Base-by-base conservation (phyloP, 53 echinoderm and acorn worm genomes). In the Holothuria scabra region DNA sequence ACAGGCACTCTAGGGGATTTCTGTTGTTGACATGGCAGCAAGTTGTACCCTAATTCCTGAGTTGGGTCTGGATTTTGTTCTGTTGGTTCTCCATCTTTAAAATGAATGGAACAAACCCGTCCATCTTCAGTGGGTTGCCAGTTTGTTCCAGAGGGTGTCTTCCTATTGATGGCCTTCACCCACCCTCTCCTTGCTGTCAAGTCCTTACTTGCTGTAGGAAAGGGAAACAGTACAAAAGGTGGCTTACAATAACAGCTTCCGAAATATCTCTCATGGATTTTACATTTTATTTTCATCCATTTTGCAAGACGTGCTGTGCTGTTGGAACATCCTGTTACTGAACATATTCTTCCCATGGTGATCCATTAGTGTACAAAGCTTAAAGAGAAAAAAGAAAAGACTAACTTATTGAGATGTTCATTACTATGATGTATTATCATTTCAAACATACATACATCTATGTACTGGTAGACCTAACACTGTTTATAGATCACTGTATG, bases 211-310 rank as follows among this genome's bases (percentile, higher is more conserved):
- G 74, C 87, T 26, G 79, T 38, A 19, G 91, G 91, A 37, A 90
- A 90, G 12, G 91, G 66, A 33, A 83, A 75, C 18, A 90, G 78
- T 32, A 25, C 52, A 46, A 90, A 90, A 20, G 91, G 87, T 19
- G 91, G 91, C 24, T 70, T 59, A 46, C 90, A 90, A 3, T 72
- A 67, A 55, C 90, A 90, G 26, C 86, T 74, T 21, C 86, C 86
- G 65, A 79, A 81, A 33, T 70, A 65, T 6, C 60, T 38, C 59
- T 76, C 85, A 80, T 89, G 89, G 30, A 75, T 44, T 9, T 85
- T 52, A 61, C 85, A 89, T 4, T 56, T 20, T 19, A 67, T 68
- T 30, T 55, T 18, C 23, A 81, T 67, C 90, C 90, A 90, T 23
- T 85, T 71, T 11, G 66, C 38, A 38, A 90, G 57, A 48, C 35